Conservation (phyloP, 2,113 vertebrate species). For the Clupea harengus region DNA sequence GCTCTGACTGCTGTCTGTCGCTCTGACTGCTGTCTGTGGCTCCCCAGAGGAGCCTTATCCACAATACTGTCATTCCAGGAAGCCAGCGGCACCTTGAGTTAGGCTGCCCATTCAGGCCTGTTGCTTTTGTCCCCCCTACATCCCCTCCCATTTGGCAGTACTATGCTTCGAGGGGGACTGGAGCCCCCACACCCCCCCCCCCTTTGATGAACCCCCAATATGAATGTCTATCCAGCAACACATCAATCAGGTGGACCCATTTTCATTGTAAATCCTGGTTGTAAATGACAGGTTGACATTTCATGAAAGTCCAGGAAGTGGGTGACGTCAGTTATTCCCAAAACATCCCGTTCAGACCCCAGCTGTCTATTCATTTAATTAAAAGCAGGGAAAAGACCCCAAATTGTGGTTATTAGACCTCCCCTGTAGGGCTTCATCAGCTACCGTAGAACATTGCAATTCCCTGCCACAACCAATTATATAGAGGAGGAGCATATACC, state of each 20-base stretch:
- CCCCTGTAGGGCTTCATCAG: neutral
- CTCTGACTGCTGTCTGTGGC: too few relatives aligned
- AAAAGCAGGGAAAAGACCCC: neutral
- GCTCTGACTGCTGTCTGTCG: too few relatives aligned
- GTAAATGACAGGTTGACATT: neutral
- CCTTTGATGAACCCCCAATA: neutral
- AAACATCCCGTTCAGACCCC: neutral
- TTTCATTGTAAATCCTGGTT: neutral
- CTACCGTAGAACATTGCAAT: neutral
- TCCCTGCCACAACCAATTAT: neutral
- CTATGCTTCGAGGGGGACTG: neutral
- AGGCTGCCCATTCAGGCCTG: slow-evolving; percentile 26
- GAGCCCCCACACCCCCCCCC: neutral
- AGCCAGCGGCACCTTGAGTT: slow-evolving; percentile 45
- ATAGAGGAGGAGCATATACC: neutral
- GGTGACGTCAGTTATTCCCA: neutral
- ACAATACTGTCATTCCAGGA: slow-evolving; percentile 32
- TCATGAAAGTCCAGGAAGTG: neutral
- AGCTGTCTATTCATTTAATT: neutral
- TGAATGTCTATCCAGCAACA: neutral
- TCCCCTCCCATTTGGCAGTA: neutral
- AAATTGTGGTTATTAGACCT: neutral
- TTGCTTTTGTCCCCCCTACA: slow-evolving; percentile 38
- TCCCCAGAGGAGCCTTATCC: neutral
- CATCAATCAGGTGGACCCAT: neutral